Evolutionary conservation across 2,888 invertebrate genomes (phyloP), one percentile per base, ranked within the genome.

Genomic region (Empis livida): DNA sequence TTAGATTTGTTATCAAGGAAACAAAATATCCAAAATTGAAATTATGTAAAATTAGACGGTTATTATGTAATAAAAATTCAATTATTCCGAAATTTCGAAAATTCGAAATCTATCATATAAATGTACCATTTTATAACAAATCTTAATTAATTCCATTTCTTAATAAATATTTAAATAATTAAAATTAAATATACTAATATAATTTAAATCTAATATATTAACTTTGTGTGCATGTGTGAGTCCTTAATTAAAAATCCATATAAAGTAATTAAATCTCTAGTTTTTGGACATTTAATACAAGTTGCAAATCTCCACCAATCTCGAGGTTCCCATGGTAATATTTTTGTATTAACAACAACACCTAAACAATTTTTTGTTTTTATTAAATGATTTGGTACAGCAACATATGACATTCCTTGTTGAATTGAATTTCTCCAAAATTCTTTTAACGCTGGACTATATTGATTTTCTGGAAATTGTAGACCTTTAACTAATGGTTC

Each of bases 201-300:
- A n/a, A n/a, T 20, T 5, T 13, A 35, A n/a, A 35, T n/a, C 2
- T 35, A 32, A 35, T 38, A 38, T 15, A 15, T 10, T 38, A n/a
- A 38, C 38, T 16, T 38, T 3, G 2, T 9, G 8, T 15, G 16
- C 10, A 38, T 38, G 6, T 38, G 4, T 2, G 47, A 44, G 17
- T 47, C 41, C 10, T 35, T 30, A n/a, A 44, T 17, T 11, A 47
- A 47, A 20, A 44, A 27, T 4, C 44, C 44, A 40, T 20, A 44
- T 17, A 47, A 16, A 35, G 31, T 31, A 40, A 47, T 44, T 11
- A 47, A 41, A 35, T 47, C 37, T 32, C 27, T 40, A 10, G 47
- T 40, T 41, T 44, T 48, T 40, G 41, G 41, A 17, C 48, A 48
- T 35, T 41, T 37, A 42, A 48, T 20, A 27, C 48, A 48, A 9